Evolutionary conservation across 2,113 vertebrate species (phyloP).

Genomic region (Melanostigma gelatinosum): DNA sequence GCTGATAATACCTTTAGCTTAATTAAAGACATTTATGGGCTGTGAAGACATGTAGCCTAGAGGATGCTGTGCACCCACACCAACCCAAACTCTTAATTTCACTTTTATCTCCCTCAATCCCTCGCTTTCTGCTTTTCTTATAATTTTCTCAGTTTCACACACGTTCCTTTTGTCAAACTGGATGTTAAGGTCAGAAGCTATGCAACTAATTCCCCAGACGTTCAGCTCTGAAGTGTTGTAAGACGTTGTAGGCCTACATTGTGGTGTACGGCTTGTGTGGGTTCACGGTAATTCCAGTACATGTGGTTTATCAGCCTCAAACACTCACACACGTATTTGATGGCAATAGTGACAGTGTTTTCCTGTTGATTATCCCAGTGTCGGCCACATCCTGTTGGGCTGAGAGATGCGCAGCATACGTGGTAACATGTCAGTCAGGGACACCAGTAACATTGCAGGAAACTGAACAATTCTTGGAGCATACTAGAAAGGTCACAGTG

Average conservation of each 20-base stretch:
- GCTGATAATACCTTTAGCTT: slow-evolving; percentile 83
- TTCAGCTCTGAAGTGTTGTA: slow-evolving; percentile 17
- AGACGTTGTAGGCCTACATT: slow-evolving; percentile 8
- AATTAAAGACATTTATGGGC: slow-evolving; percentile 85
- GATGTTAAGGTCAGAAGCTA: slow-evolving; percentile 43
- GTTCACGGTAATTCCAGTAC: background rate
- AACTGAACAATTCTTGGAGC: slow-evolving; percentile 39
- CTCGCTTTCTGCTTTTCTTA: slow-evolving; percentile 56
- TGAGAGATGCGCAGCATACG: slow-evolving; percentile 24
- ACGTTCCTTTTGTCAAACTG: slow-evolving; percentile 45
- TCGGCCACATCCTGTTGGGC: slow-evolving; percentile 65
- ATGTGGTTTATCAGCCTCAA: slow-evolving; percentile 62
- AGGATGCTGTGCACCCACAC: slow-evolving; percentile 75
- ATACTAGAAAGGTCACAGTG: slow-evolving; percentile 51
- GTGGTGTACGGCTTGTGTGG: background rate
- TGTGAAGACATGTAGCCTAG: slow-evolving; percentile 82
- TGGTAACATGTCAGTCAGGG: slow-evolving; percentile 65
- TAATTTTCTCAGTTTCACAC: slow-evolving; percentile 61
- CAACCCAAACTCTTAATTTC: slow-evolving; percentile 71
- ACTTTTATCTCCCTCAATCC: slow-evolving; percentile 54
- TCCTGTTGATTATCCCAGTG: slow-evolving; percentile 72
- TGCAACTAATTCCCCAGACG: slow-evolving; percentile 33
- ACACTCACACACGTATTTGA: slow-evolving; percentile 19
- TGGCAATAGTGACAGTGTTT: slow-evolving; percentile 48
- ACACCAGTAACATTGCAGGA: slow-evolving; percentile 28